These are phyloP conservation scores for Drosophila nannoptera DNA, from an alignment of 1,140 invertebrate species.

Conservation along the genomic window DNA sequence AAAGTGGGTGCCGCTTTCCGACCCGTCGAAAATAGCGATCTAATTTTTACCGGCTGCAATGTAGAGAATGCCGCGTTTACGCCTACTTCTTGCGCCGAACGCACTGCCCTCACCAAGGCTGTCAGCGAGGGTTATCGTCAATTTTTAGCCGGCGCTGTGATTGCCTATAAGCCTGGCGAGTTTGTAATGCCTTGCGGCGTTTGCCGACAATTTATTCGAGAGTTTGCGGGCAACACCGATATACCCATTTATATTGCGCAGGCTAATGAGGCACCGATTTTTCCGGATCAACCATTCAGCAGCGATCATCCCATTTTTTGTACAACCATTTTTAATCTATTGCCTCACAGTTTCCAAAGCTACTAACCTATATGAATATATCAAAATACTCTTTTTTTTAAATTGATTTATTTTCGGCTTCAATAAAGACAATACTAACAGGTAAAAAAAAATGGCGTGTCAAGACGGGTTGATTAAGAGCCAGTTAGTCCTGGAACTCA, in stretches of 20 bases:
- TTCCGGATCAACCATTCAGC: constrained; percentile 50
- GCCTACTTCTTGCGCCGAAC: constrained; percentile 93
- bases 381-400: not conserved
- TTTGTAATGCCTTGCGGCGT: constrained; percentile 94
- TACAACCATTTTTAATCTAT: constrained; percentile 82
- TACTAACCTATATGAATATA: constrained; percentile 32
- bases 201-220: constrained; percentile 91
- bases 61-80: constrained; percentile 93
- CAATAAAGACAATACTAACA: not conserved
- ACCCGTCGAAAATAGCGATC: constrained; percentile 82
- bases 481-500: no score
- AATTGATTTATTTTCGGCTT: not conserved
- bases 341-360: constrained; percentile 81
- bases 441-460: no score
- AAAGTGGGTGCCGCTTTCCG: constrained; percentile 92
- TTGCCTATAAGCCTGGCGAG: constrained; percentile 83
- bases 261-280: constrained; percentile 81
- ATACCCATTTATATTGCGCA: constrained; percentile 86
- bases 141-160: constrained; percentile 88
- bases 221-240: constrained; percentile 84
- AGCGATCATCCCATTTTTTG: constrained; percentile 80
- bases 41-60: constrained; percentile 88
- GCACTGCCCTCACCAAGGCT: constrained; percentile 91
- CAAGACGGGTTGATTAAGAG: no score
- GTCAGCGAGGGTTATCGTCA: constrained; percentile 90